These are phyloP conservation scores for Ormia ochracea DNA, from an alignment of 2,888 invertebrate species.

Conservation along the genomic window DNA sequence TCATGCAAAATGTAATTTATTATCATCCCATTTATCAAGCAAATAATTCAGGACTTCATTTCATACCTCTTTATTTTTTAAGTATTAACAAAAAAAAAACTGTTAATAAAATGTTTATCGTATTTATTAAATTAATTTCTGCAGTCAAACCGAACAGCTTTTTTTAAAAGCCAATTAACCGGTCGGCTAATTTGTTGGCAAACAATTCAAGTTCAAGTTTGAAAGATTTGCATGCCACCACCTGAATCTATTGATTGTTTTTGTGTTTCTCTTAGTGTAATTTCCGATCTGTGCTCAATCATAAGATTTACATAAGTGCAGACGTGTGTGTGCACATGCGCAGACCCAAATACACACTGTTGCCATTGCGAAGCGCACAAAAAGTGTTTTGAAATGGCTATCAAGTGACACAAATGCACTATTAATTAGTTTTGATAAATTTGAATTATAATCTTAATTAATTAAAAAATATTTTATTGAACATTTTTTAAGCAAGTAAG, in stretches of 20 bases:
- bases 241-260: neutral
- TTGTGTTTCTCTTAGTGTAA: conserved; percentile 1
- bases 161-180: conserved; percentile 5
- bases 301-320: neutral
- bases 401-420: conserved; percentile 4
- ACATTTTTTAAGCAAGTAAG: no score
- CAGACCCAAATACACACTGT: neutral
- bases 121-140: conserved; percentile 2
- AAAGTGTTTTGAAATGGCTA: conserved; percentile 10
- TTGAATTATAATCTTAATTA: neutral
- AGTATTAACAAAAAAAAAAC: neutral
- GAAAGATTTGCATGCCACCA: conserved; percentile 43
- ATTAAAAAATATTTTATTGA: neutral
- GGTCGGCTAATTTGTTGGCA: conserved; percentile 65
- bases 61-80: conserved; percentile 43
- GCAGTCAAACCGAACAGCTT: neutral
- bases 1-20: neutral
- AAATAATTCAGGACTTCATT: conserved; percentile 9
- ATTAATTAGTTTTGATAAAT: neutral
- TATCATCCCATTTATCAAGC: neutral
- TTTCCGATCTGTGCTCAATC: neutral
- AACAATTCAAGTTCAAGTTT: conserved; percentile 73
- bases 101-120: conserved; percentile 16
- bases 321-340: neutral
- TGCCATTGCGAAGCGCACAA: neutral